Percentiles rank a stretch among this genome's conserved stretches.
These are phyloP conservation scores for Microcaecilia unicolor DNA, from an alignment of 2,797 vertebrate species.

Conservation along the genomic window DNA sequence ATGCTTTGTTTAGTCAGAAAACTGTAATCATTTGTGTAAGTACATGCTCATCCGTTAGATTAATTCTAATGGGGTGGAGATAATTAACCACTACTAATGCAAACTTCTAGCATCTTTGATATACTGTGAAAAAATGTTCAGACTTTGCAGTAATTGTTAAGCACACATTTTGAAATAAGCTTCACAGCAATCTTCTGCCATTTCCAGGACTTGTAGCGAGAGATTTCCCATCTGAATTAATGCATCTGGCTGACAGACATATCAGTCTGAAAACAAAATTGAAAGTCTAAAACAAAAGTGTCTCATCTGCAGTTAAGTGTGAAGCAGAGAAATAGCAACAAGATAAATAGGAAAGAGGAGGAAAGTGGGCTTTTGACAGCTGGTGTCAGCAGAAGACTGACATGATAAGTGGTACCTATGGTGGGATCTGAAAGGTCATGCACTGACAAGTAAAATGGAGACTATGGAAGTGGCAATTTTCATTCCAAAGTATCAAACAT, in stretches of 20 bases:
- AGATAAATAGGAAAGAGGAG: rapidly evolving
- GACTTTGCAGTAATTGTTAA: no score
- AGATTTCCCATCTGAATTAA: rapidly evolving
- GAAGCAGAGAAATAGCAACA: rapidly evolving
- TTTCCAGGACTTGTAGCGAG: rapidly evolving
- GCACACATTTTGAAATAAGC: no score
- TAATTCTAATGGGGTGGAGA: no score
- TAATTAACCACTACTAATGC: no score
- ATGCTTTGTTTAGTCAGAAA: no score
- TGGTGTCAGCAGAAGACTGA: rapidly evolving
- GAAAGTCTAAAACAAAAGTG: rapidly evolving
- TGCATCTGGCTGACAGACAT: rapidly evolving
- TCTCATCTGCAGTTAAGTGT: rapidly evolving
- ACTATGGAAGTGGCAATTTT: rapidly evolving
- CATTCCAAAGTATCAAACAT: rapidly evolving
- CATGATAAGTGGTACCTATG: rapidly evolving
- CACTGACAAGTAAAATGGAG: rapidly evolving
- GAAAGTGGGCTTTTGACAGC: background rate
- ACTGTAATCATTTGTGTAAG: no score
- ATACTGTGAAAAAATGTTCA: no score
- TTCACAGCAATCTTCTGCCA: background rate
- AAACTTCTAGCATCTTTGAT: no score
- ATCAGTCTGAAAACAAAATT: rapidly evolving
- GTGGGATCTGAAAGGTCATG: background rate
- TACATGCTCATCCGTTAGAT: no score